These are phyloP conservation scores for Corythaixoides concolor DNA, from an alignment of 2,113 vertebrate genomes.

Conservation along the genomic window DNA sequence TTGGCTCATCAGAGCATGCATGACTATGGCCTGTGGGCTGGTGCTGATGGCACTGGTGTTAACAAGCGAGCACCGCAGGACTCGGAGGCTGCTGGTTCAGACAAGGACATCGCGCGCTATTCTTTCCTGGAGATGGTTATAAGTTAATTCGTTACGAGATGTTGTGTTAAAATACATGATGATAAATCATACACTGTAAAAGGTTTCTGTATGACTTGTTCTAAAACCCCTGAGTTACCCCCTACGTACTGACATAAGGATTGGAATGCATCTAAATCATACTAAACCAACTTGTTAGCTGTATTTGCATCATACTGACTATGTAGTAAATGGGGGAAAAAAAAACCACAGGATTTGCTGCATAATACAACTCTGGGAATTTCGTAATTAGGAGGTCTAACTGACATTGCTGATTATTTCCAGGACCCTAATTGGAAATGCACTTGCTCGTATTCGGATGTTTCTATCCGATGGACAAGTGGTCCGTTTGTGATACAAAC, in stretches of 20 bases:
- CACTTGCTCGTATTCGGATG: not conserved
- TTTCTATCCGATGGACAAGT: rapidly evolving
- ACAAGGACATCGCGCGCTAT: rapidly evolving
- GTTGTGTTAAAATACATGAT: not conserved
- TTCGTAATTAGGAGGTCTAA: not conserved
- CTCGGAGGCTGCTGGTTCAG: not conserved
- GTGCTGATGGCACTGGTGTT: not conserved
- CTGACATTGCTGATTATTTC: not conserved
- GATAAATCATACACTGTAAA: not conserved
- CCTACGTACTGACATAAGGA: not conserved
- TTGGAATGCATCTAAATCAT: not conserved
- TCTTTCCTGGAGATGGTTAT: rapidly evolving
- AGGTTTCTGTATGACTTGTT: not conserved
- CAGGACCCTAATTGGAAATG: not conserved
- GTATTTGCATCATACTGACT: not conserved
- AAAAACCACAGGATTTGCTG: not conserved
- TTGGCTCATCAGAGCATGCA: not conserved
- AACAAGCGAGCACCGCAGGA: not conserved
- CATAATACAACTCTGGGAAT: not conserved
- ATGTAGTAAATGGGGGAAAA: not conserved
- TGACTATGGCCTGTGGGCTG: not conserved
- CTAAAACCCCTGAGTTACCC: not conserved
- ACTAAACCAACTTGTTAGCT: not conserved
- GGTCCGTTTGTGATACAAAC: not conserved
- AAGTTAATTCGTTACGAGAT: not conserved